Percentiles rank a stretch among this genome's conserved stretches.
Conservation (phyloP, 2,888 invertebrate species). For the Thecocarcelia acutangulata region DNA sequence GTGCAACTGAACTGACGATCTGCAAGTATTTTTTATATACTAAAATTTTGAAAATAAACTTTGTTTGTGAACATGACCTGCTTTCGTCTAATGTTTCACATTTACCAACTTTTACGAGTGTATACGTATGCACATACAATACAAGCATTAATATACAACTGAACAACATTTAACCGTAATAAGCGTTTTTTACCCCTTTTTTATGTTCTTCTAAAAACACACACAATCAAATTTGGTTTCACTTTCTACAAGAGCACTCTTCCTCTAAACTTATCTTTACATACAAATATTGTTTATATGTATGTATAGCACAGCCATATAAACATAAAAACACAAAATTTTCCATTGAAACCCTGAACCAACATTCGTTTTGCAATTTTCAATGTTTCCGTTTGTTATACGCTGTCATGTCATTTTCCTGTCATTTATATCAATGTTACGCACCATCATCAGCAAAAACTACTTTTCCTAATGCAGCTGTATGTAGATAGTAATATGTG, state of each 20-base stretch:
- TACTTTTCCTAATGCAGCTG: neutral
- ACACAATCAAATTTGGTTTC: neutral
- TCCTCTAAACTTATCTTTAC: neutral
- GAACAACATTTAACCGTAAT: conserved; percentile 39
- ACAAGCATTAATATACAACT: neutral
- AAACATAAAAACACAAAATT: neutral
- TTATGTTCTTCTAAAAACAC: neutral
- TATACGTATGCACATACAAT: neutral
- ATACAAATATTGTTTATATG: no score
- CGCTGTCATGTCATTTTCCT: conserved; percentile 66
- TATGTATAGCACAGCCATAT: no score
- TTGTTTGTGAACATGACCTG: conserved; percentile 51
- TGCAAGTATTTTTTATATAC: neutral
- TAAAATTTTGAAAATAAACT: conserved; percentile 18
- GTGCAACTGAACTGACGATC: conserved; percentile 13
- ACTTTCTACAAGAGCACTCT: neutral
- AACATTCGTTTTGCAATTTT: conserved; percentile 61
- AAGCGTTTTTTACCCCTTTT: conserved; percentile 47
- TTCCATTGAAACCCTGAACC: conserved; percentile 18
- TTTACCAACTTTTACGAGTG: neutral
- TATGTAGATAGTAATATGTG: neutral
- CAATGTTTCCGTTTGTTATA: conserved; percentile 65
- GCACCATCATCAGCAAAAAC: conserved; percentile 57
- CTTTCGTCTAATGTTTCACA: conserved; percentile 20
- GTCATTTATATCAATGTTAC: conserved; percentile 66